A percentile compares a stretch with the other conserved stretches of the same genome.
Conservation (phyloP, 2,888 invertebrate genomes). For the Bombylius major region DNA sequence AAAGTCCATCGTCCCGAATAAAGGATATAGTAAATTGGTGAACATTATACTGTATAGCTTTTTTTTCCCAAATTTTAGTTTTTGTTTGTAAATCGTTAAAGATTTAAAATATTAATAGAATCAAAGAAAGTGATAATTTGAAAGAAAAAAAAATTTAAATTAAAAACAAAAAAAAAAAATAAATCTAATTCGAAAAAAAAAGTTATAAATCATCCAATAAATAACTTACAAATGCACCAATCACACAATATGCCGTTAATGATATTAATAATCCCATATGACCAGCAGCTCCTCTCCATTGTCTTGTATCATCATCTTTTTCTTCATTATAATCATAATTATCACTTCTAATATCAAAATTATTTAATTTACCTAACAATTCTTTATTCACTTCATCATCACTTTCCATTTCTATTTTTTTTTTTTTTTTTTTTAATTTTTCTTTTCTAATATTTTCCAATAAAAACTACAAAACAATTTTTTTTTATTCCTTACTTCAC, state of each 20-base stretch:
- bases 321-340: neutral
- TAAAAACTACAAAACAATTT: no score
- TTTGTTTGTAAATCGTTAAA: no score
- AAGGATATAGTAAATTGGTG: no score
- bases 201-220: neutral
- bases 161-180: neutral
- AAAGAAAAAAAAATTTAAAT: neutral
- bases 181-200: neutral
- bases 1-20: no score
- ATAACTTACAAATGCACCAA: slow-evolving; percentile 63
- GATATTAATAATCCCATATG: slow-evolving; percentile 63
- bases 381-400: slow-evolving; percentile 34
- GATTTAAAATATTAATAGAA: no score
- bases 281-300: slow-evolving; percentile 51
- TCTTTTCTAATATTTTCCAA: neutral
- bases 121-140: no score
- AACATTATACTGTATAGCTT: no score
- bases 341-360: slow-evolving; percentile 27
- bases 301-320: neutral
- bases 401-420: slow-evolving; percentile 9
- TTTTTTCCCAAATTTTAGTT: no score
- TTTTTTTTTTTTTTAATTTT: slow-evolving; percentile 10
- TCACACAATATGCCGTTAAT: slow-evolving; percentile 63
- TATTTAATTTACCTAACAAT: slow-evolving; percentile 33
- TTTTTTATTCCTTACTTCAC: no score